Evolutionary conservation across 2,888 invertebrate genomes (phyloP).

Genomic region (Eupithecia insigniata): DNA sequence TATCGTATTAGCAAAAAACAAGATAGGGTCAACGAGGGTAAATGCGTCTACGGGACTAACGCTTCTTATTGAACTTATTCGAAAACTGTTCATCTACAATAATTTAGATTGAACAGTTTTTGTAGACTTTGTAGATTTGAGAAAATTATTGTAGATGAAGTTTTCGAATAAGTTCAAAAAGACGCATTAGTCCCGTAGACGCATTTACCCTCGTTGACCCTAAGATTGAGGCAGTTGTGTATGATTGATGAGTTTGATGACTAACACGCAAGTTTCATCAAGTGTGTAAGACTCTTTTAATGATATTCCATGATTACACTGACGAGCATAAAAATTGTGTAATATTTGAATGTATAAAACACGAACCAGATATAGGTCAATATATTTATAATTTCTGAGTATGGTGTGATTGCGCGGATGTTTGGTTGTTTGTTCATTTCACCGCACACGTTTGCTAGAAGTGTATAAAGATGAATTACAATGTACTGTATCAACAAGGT

Average conservation of each 20-base stretch:
- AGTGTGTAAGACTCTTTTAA: constrained; percentile 50
- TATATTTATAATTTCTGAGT: constrained; percentile 77
- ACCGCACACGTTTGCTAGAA: constrained; percentile 64
- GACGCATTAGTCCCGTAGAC: too few species aligned
- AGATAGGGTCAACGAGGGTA: too few species aligned
- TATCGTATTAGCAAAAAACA: constrained; percentile 7
- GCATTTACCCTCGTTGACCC: too few species aligned
- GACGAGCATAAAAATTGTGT: constrained; percentile 69
- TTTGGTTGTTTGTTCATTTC: constrained; percentile 65
- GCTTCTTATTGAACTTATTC: too few species aligned
- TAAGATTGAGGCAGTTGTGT: constrained; percentile 29
- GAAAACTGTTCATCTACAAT: too few species aligned
- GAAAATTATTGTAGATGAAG: too few species aligned
- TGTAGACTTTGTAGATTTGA: too few species aligned
- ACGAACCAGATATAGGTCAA: constrained; percentile 73
- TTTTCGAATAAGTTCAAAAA: too few species aligned
- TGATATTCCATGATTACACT: constrained; percentile 57
- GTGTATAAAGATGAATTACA: constrained; percentile 62
- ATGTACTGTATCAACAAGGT: constrained; percentile 55
- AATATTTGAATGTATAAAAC: constrained; percentile 74
- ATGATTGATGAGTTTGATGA: constrained; percentile 45
- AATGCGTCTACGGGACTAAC: too few species aligned
- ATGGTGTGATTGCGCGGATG: constrained; percentile 74
- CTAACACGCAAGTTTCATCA: constrained; percentile 54
- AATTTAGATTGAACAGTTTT: too few species aligned